phyloP scores from a whole-genome alignment of 2,113 vertebrate species.

The Daboia siamensis region DNA sequence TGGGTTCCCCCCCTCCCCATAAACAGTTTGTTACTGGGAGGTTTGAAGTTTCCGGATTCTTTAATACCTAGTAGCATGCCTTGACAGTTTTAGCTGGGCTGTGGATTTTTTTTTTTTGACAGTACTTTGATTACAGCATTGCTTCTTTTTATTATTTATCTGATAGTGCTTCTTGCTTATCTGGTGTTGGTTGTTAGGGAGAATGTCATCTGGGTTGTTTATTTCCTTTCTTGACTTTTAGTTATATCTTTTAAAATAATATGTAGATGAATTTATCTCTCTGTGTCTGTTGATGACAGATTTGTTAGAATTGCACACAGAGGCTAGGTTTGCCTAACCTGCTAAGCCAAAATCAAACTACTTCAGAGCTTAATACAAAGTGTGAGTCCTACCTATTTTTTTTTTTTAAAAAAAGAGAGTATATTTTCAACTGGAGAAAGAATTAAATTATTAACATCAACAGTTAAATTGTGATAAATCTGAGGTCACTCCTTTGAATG shows the following conservation, averaged over 20 bases:
- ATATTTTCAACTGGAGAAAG: not conserved
- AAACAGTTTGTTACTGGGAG: not conserved
- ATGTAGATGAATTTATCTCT: not conserved
- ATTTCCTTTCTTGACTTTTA: not conserved
- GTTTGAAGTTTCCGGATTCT: not conserved
- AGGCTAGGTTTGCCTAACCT: not conserved
- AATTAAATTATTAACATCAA: not conserved
- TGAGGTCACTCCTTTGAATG: not conserved
- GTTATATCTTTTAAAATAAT: not conserved
- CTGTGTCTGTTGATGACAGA: not conserved
- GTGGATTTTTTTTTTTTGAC: not conserved
- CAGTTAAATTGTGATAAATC: not conserved
- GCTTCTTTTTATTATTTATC: not conserved
- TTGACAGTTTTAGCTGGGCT: not conserved
- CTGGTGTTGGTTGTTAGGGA: not conserved
- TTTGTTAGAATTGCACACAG: not conserved
- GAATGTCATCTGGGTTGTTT: not conserved
- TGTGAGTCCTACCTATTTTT: not conserved
- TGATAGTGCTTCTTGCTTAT: not conserved
- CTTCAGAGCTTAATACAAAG: not conserved
- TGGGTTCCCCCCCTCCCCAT: too few species aligned
- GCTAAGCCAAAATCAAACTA: not conserved
- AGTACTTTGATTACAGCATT: not conserved
- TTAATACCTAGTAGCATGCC: not conserved
- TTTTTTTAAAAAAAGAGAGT: not conserved